phyloP scores from a whole-genome alignment of 2,888 invertebrate species.

The Orthosia incerta region DNA sequence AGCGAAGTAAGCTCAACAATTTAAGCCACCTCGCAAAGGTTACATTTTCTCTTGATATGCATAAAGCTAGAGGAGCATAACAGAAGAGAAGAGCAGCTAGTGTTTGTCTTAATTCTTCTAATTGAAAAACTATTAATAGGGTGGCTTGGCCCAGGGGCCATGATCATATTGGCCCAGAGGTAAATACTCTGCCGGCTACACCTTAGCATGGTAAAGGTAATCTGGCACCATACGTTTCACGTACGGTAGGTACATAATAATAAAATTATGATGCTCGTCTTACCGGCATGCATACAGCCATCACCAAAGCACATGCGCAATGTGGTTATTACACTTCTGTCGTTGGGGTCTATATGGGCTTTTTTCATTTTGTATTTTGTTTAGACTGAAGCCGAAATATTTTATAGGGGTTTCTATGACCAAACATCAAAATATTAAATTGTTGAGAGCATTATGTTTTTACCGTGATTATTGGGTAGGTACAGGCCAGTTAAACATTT shows the following conservation, averaged over 20 bases:
- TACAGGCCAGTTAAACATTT: neutral
- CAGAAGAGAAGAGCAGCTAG: too few relatives aligned
- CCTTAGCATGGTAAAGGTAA: too few relatives aligned
- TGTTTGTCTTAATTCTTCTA: too few relatives aligned
- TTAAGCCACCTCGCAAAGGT: too few relatives aligned
- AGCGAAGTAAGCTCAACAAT: too few relatives aligned
- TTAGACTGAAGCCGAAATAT: neutral
- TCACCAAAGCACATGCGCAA: conserved; percentile 20
- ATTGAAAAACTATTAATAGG: too few relatives aligned
- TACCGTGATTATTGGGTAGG: neutral
- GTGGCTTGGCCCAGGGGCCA: too few relatives aligned
- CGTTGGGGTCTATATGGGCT: conserved; percentile 8
- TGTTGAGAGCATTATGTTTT: conserved; percentile 10
- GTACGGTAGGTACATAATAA: neutral
- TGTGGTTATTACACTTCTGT: conserved; percentile 6
- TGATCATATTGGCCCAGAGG: too few relatives aligned
- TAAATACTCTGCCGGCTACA: too few relatives aligned
- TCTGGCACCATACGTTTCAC: too few relatives aligned
- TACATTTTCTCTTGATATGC: too few relatives aligned
- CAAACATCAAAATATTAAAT: neutral
- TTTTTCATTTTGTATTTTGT: conserved; percentile 5
- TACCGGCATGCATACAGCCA: conserved; percentile 10
- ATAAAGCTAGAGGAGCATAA: too few relatives aligned
- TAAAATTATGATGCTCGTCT: neutral
- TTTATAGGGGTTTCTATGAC: neutral